Evolutionary conservation across 2,113 vertebrate species (phyloP).

Genomic region (Pluvialis apricaria): DNA sequence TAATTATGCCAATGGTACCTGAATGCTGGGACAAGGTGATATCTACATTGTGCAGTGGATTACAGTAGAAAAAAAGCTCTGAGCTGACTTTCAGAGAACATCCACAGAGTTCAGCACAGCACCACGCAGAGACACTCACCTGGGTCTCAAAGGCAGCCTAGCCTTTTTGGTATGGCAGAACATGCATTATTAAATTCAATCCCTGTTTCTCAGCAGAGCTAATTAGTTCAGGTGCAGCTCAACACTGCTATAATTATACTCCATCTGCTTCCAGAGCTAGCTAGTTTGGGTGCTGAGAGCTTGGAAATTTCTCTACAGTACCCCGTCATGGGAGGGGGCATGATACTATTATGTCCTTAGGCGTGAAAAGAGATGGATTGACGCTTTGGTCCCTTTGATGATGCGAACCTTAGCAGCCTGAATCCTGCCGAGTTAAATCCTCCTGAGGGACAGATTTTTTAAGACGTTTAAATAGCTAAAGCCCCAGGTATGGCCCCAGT

Average conservation of each 20-base stretch:
- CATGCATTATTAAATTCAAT: slow-evolving; percentile 70
- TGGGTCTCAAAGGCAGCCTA: slow-evolving; percentile 50
- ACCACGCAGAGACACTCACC: slow-evolving; percentile 32
- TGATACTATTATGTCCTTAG: slow-evolving; percentile 41
- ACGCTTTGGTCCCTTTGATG: slow-evolving; percentile 32
- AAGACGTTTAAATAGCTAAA: slow-evolving; percentile 52
- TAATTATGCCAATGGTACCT: slow-evolving; percentile 49
- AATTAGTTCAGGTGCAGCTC: slow-evolving; percentile 69
- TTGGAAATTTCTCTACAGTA: slow-evolving; percentile 59
- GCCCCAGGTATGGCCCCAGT: slow-evolving; percentile 3
- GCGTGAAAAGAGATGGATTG: slow-evolving; percentile 48
- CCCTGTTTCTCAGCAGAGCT: slow-evolving; percentile 68
- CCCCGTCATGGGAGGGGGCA: slow-evolving; percentile 21
- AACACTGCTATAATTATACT: slow-evolving; percentile 62
- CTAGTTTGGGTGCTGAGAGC: slow-evolving; percentile 61
- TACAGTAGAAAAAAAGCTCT: slow-evolving; percentile 1
- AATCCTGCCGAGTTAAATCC: slow-evolving; percentile 39
- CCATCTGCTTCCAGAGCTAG: slow-evolving; percentile 62
- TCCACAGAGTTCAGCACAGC: slow-evolving; percentile 46
- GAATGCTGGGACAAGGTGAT: slow-evolving; percentile 49
- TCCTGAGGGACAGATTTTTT: slow-evolving; percentile 45
- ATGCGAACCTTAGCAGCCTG: not conserved
- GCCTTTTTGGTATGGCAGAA: slow-evolving; percentile 57
- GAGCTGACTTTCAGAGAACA: slow-evolving; percentile 56
- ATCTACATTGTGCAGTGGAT: slow-evolving; percentile 14